Conservation (phyloP, 2,888 invertebrate genomes). For the Agonopterix heracliana region DNA sequence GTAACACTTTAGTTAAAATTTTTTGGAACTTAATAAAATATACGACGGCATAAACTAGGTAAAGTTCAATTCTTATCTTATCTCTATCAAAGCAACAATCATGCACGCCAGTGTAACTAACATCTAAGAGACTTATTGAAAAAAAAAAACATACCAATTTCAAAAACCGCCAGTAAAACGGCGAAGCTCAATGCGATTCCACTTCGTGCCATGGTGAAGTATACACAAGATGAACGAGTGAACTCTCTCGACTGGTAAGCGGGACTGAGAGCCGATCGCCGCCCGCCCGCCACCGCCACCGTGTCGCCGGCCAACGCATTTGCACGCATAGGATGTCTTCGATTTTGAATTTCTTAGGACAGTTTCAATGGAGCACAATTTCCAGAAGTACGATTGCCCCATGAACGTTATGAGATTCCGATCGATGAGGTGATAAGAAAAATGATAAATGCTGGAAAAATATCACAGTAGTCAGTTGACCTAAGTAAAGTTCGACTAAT, state of each 20-base stretch:
- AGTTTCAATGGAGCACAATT: neutral
- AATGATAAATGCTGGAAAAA: too few species aligned
- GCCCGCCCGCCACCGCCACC: conserved; percentile 35
- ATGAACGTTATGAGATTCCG: too few species aligned
- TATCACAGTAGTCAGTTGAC: too few species aligned
- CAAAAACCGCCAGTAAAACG: conserved; percentile 52
- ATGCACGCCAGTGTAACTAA: too few species aligned
- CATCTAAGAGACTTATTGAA: neutral
- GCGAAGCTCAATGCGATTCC: conserved; percentile 44
- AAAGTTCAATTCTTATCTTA: too few species aligned
- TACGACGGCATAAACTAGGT: too few species aligned
- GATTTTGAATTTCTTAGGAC: neutral
- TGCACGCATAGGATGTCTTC: conserved; percentile 38
- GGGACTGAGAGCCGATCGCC: conserved; percentile 41
- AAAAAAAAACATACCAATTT: conserved; percentile 50
- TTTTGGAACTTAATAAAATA: too few species aligned
- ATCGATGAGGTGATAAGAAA: too few species aligned
- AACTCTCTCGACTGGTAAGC: conserved; percentile 33
- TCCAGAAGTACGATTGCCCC: too few species aligned
- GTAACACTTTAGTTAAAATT: too few species aligned
- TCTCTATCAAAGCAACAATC: too few species aligned
- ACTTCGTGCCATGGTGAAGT: conserved; percentile 49
- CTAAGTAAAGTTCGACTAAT: too few species aligned
- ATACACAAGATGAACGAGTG: conserved; percentile 31
- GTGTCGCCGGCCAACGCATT: conserved; percentile 50